Evolutionary conservation across 2,797 vertebrate species (phyloP).

Genomic region (Leuciscus waleckii): DNA sequence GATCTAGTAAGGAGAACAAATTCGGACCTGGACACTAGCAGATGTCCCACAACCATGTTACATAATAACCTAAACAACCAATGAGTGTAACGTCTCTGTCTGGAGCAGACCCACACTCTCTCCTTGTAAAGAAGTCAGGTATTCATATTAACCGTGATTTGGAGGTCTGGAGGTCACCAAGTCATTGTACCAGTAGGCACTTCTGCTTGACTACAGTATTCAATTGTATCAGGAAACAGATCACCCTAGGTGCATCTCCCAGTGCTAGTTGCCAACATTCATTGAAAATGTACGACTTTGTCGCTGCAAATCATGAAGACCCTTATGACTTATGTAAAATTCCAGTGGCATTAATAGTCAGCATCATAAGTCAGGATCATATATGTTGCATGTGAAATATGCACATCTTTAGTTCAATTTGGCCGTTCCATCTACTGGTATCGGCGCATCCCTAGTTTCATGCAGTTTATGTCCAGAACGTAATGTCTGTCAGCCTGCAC

Average conservation of each 20-base stretch:
- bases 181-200: neutral
- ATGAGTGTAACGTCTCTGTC: conserved; percentile 20
- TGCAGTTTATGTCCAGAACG: neutral
- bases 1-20: conserved; percentile 31
- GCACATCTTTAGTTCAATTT: neutral
- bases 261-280: neutral
- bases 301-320: neutral
- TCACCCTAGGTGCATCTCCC: neutral
- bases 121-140: conserved; percentile 12
- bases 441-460: neutral
- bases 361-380: neutral
- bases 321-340: neutral
- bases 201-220: conserved; percentile 1
- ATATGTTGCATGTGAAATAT: neutral
- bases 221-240: neutral
- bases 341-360: neutral
- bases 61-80: conserved; percentile 32
- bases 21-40: conserved; percentile 27
- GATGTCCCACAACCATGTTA: conserved; percentile 42
- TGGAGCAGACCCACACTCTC: neutral
- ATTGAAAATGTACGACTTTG: neutral
- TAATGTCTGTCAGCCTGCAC: neutral
- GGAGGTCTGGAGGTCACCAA: neutral
- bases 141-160: neutral
- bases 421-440: too few relatives aligned